Evolutionary conservation across 1,140 invertebrate genomes (phyloP).

Genomic region (Nebria ingens): DNA sequence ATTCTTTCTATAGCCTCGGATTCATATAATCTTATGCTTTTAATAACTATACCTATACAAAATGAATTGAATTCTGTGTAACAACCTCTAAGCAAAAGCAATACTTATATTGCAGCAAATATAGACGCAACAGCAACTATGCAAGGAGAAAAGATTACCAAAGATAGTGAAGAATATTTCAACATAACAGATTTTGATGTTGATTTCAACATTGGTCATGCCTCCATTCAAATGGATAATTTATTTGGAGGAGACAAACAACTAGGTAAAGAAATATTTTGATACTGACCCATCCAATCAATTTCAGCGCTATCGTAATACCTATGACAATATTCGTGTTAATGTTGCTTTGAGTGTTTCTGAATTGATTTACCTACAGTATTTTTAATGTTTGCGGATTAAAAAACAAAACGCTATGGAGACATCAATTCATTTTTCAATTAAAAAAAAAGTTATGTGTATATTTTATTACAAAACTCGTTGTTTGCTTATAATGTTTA

Average conservation of each 20-base stretch:
- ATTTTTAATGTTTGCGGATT: too few species aligned
- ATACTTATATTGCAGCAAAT: conserved; percentile 40
- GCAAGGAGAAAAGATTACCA: conserved; percentile 41
- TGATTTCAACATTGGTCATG: conserved; percentile 48
- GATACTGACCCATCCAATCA: too few species aligned
- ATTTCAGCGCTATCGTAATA: too few species aligned
- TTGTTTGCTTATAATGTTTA: conserved; percentile 23
- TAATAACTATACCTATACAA: too few species aligned
- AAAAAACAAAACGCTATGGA: too few species aligned
- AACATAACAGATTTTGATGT: conserved; percentile 50
- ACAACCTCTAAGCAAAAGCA: neutral
- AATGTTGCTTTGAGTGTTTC: too few species aligned
- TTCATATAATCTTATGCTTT: too few species aligned
- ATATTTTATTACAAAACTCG: neutral
- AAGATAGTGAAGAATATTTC: conserved; percentile 40
- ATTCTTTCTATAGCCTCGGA: too few species aligned
- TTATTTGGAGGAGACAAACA: conserved; percentile 57
- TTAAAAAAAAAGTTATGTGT: neutral
- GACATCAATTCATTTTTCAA: too few species aligned
- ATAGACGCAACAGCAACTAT: conserved; percentile 49
- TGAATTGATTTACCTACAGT: too few species aligned
- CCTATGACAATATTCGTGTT: too few species aligned
- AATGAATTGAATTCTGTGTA: neutral
- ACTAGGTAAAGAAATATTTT: too few species aligned
- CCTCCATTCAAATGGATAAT: conserved; percentile 51